A percentile compares a stretch with the other conserved stretches of the same genome.
Evolutionary conservation across 2,888 invertebrate species (phyloP).

Genomic region (Noctua janthe): DNA sequence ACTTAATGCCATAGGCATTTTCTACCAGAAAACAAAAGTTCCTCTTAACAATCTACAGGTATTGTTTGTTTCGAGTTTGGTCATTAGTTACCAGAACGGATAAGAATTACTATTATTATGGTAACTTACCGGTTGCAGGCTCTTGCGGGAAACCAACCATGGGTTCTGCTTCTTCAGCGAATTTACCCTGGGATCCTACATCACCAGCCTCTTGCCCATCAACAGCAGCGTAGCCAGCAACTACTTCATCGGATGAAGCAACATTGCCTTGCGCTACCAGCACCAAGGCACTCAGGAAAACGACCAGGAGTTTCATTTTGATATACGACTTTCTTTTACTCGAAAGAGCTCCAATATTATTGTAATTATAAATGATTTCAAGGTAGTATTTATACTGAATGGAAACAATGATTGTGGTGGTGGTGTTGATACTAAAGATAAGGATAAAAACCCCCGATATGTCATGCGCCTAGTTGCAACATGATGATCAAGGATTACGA

Average conservation of each 20-base stretch:
- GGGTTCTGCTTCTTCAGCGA: neutral
- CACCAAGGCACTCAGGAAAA: conserved; percentile 17
- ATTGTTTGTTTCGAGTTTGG: neutral
- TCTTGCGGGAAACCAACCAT: neutral
- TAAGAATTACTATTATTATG: too few species aligned
- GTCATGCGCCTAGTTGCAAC: neutral
- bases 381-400: conserved; percentile 24
- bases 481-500: neutral
- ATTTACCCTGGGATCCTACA: neutral
- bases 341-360: neutral
- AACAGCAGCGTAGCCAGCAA: neutral
- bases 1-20: too few species aligned
- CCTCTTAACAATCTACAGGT: neutral
- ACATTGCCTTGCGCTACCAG: conserved; percentile 6
- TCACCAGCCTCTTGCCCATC: conserved; percentile 6
- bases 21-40: neutral
- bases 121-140: neutral
- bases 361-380: neutral
- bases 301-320: conserved; percentile 21
- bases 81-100: neutral
- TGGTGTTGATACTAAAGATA: neutral
- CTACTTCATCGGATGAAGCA: neutral
- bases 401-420: neutral
- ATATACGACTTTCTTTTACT: neutral
- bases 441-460: conserved; percentile 13